phyloP scores from a whole-genome alignment of 35 echinoderm and acorn worm genomes.

The Chiridota heheva region DNA sequence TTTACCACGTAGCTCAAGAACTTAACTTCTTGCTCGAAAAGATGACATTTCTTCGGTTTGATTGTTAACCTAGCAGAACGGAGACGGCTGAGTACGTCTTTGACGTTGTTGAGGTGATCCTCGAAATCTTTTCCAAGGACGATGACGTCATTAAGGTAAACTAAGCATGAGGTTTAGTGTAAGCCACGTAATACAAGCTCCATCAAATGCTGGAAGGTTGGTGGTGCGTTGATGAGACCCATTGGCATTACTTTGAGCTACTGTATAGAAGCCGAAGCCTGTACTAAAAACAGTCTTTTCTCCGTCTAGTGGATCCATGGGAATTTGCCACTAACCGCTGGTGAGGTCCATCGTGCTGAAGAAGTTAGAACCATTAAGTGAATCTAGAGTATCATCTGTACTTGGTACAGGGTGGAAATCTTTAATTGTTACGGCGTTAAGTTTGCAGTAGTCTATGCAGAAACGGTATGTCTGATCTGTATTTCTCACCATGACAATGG shows the following conservation, averaged over 20 bases:
- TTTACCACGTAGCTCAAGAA: slow-evolving; percentile 17
- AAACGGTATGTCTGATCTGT: slow-evolving; percentile 27
- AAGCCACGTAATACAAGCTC: slow-evolving; percentile 41
- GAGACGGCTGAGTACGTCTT: slow-evolving; percentile 27
- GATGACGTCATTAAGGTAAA: slow-evolving; percentile 60
- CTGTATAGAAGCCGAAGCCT: slow-evolving; percentile 23
- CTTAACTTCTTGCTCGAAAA: slow-evolving; percentile 5
- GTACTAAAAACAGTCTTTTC: slow-evolving; percentile 47
- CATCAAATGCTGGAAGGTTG: slow-evolving; percentile 50
- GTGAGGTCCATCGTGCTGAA: slow-evolving; percentile 32
- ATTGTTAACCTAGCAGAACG: not conserved
- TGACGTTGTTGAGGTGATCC: slow-evolving; percentile 33
- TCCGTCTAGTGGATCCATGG: slow-evolving; percentile 12
- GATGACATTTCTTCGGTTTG: slow-evolving; percentile 8
- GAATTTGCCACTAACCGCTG: slow-evolving; percentile 50
- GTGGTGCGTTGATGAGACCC: slow-evolving; percentile 26
- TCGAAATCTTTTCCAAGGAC: slow-evolving; percentile 51
- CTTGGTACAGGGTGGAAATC: slow-evolving; percentile 28
- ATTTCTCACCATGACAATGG: slow-evolving; percentile 55
- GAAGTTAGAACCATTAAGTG: not conserved
- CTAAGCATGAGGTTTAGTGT: slow-evolving; percentile 21
- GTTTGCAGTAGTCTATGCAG: slow-evolving; percentile 35
- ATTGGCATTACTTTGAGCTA: slow-evolving; percentile 64
- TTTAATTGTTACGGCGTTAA: slow-evolving; percentile 17
- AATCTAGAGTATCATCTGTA: slow-evolving; percentile 26